These are phyloP conservation scores for Mycteria americana DNA, from an alignment of 2,797 vertebrate species.

Conservation along the genomic window DNA sequence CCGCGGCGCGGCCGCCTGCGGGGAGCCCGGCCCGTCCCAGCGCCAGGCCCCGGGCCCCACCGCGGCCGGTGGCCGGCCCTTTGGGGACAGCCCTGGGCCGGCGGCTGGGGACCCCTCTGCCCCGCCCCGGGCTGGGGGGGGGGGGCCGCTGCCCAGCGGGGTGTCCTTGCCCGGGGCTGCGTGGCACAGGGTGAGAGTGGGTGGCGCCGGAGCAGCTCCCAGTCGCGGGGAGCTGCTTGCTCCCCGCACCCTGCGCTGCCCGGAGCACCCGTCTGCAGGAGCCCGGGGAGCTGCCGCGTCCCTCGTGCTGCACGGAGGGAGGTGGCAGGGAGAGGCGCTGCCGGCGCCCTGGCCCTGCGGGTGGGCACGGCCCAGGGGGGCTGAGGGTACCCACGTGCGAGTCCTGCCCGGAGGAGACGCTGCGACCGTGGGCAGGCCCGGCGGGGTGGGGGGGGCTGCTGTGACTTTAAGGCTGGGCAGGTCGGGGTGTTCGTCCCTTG, in stretches of 20 bases:
- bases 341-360: accelerated
- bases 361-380: neutral
- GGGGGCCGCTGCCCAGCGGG: neutral
- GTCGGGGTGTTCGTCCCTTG: neutral
- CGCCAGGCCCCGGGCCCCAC: neutral
- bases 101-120: neutral
- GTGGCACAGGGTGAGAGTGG: accelerated
- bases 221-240: neutral
- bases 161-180: neutral
- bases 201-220: neutral
- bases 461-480: neutral
- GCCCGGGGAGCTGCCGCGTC: neutral
- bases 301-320: neutral
- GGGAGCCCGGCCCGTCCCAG: neutral
- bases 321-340: neutral
- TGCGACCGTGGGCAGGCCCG: neutral
- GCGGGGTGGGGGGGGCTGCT: neutral
- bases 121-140: neutral
- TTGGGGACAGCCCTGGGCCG: neutral
- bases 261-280: neutral
- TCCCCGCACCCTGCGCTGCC: accelerated
- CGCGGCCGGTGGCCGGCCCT: neutral
- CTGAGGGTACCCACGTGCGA: accelerated
- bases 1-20: neutral
- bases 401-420: accelerated